Base-by-base conservation (phyloP, 1,140 invertebrate genomes). In the Drosophila lini region DNA sequence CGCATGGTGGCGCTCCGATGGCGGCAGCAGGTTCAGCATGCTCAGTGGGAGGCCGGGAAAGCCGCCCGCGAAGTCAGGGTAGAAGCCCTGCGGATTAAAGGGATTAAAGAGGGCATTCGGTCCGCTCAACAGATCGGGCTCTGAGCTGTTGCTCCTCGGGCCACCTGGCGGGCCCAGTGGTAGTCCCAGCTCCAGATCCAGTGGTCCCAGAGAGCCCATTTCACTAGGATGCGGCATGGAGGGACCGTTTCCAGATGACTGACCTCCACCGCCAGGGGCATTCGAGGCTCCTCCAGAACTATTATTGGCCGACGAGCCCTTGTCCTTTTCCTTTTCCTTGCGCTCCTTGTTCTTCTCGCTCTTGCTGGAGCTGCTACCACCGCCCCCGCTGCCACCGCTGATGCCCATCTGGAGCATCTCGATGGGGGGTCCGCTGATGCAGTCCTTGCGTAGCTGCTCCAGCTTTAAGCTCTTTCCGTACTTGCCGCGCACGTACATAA, bases 401-500 rank as follows among this genome's bases (percentile, higher is more conserved):
- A 95, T 94, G 71, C 95, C 95, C 84, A 96, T 94, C 68, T 94
- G 94, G 40, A 96, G 85, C 70, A 96, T 94, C 88, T 96, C 96
- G 6, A 96, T 94, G 44, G 93, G 95, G 75, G 90, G 93, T 1
- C 95, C 95, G 52, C 96, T 96, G 80, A 96, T 96, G 92, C 96
- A 97, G 89, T 97, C 97, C 93, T 96, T 97, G 81, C 97, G 94
- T 25, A 98, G 93, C 82, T 97, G 96, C 82, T 98, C 97, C 44
- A 98, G 93, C 84, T 97, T 97, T 22, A 97, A 93, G 78, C 96
- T 97, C 91, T 98, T 98, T 2, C 97, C 97, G 90, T 97, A 97
- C 88, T 98, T 98, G 15, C 97, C 97, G n/a, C 97, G 93, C 7
- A 98, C 97, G 92, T 98, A 98, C 97, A 97, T 97, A 15, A 98